These are phyloP conservation scores for Uromys caudimaculatus DNA, from an alignment of 2,797 vertebrate species.

Conservation along the genomic window DNA sequence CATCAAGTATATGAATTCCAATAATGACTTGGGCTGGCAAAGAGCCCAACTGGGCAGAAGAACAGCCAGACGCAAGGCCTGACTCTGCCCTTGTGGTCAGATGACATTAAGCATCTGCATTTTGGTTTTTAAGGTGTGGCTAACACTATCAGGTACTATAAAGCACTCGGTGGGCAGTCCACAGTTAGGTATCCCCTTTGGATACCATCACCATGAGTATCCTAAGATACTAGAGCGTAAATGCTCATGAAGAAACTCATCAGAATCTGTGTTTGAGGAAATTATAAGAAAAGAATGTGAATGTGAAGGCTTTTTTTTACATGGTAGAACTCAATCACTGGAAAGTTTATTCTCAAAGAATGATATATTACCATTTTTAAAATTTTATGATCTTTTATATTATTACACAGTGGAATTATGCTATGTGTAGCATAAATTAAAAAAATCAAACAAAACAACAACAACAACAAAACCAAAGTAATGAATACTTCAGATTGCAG, in stretches of 20 bases:
- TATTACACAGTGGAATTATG: neutral
- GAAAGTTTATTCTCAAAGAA: conserved; percentile 37
- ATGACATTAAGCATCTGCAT: neutral
- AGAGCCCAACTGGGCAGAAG: neutral
- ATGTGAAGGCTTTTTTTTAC: conserved; percentile 28
- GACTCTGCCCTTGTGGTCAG: neutral
- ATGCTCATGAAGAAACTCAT: neutral
- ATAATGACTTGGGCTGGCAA: neutral
- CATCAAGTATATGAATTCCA: neutral
- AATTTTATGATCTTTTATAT: conserved; percentile 4
- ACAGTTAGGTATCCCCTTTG: neutral
- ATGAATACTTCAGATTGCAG: neutral
- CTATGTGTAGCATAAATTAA: neutral
- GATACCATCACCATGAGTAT: neutral
- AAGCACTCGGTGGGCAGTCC: neutral
- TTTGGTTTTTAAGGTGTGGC: neutral
- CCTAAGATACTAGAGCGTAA: neutral
- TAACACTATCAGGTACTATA: neutral
- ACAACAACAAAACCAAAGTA: neutral
- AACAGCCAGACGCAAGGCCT: neutral
- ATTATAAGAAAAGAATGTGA: neutral
- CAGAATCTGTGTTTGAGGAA: neutral
- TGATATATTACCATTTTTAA: neutral
- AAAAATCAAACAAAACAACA: neutral
- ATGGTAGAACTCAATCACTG: neutral